Conservation (phyloP, 2,113 vertebrate genomes). For the Engraulis encrasicolus region DNA sequence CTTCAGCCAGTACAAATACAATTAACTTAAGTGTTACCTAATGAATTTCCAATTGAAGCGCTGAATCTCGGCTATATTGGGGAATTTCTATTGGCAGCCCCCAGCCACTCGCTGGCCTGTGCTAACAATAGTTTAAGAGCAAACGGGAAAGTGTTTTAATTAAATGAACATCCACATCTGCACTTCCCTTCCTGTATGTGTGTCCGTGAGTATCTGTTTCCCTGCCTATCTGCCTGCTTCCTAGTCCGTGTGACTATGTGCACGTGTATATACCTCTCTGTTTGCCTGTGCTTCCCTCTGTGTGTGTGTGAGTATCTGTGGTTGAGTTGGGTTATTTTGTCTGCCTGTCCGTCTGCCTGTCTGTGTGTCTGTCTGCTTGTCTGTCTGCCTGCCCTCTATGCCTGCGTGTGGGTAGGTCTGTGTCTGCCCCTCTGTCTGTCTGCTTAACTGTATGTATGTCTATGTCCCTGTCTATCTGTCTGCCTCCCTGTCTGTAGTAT, state of each 20-base stretch:
- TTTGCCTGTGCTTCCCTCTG: too few relatives aligned
- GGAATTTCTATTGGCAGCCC: slow-evolving; percentile 43
- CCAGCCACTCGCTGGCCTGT: slow-evolving; percentile 23
- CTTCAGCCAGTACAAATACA: slow-evolving; percentile 50
- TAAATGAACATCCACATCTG: neutral
- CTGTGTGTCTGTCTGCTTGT: neutral
- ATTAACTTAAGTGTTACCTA: slow-evolving; percentile 66
- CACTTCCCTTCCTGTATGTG: neutral
- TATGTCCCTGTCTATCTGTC: too few relatives aligned
- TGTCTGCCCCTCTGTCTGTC: neutral
- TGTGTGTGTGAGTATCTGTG: too few relatives aligned
- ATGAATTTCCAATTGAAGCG: slow-evolving; percentile 68
- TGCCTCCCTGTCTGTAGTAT: too few relatives aligned
- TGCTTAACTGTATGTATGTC: neutral
- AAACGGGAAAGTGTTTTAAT: neutral
- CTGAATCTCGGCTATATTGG: slow-evolving; percentile 57
- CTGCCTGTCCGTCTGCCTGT: too few relatives aligned
- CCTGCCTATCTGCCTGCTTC: too few relatives aligned
- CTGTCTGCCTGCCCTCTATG: neutral
- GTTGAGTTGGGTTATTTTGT: too few relatives aligned
- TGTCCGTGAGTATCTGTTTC: too few relatives aligned
- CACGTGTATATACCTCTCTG: too few relatives aligned
- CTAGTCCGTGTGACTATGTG: too few relatives aligned
- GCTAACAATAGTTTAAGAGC: neutral
- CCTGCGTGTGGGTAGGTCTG: too few relatives aligned